Evolutionary conservation across 2,113 vertebrate genomes (phyloP).

Genomic region (Nymphicus hollandicus): DNA sequence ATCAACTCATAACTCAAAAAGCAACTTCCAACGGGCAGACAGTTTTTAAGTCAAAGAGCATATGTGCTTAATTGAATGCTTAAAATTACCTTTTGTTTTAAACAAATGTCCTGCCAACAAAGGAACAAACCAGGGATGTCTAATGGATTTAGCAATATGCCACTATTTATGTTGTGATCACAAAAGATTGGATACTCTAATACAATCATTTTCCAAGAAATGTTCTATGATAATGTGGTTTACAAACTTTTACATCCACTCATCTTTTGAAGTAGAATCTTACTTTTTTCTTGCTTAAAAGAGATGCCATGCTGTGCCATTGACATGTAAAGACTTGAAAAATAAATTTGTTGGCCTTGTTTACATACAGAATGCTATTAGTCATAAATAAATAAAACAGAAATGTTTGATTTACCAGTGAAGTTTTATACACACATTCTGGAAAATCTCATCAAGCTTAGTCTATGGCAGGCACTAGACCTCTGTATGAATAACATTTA

Average conservation of each 20-base stretch:
- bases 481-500: neutral
- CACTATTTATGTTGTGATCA: neutral
- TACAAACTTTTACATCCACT: neutral
- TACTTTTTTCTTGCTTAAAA: neutral
- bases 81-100: slow-evolving; percentile 37
- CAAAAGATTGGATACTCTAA: neutral
- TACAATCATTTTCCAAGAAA: neutral
- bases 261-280: neutral
- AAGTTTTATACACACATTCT: neutral
- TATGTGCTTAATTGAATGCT: neutral
- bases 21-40: neutral
- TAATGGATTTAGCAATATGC: neutral
- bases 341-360: neutral
- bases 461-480: neutral
- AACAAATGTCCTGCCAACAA: neutral
- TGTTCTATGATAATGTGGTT: neutral
- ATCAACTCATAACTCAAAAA: neutral
- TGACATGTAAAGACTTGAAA: neutral
- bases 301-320: neutral
- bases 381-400: neutral
- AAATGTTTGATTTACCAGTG: neutral
- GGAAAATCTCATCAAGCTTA: neutral
- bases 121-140: neutral
- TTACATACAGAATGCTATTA: neutral
- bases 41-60: neutral